Percentiles rank a stretch among this genome's conserved stretches.
phyloP scores from a whole-genome alignment of 2,888 invertebrate genomes.

The Mylabris sibirica region DNA sequence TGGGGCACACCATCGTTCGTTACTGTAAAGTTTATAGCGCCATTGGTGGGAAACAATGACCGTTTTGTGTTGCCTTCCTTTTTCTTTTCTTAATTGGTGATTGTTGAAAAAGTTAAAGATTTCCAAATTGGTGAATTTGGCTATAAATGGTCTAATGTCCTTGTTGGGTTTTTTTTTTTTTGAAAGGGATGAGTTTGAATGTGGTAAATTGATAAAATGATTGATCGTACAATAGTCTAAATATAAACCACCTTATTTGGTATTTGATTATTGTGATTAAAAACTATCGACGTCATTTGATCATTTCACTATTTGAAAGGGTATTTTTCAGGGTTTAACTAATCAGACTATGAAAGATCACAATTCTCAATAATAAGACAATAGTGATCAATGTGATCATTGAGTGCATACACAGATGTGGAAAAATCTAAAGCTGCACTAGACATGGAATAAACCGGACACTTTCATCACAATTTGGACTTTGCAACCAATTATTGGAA shows the following conservation, averaged over 20 bases:
- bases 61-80: background rate
- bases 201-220: background rate
- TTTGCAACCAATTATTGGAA: too few species aligned
- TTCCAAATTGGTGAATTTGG: conserved; percentile 2
- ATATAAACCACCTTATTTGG: background rate
- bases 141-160: background rate
- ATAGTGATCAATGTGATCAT: too few species aligned
- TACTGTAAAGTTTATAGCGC: conserved; percentile 7
- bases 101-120: conserved; percentile 2
- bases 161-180: background rate
- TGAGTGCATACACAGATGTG: too few species aligned
- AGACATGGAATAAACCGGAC: too few species aligned
- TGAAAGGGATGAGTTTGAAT: background rate
- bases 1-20: conserved; percentile 7
- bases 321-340: too few species aligned
- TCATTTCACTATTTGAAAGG: background rate
- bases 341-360: too few species aligned
- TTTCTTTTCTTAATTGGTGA: background rate
- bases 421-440: too few species aligned
- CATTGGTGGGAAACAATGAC: conserved; percentile 10
- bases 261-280: background rate
- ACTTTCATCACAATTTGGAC: too few species aligned
- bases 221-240: background rate
- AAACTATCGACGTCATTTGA: background rate
- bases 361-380: too few species aligned